These are phyloP conservation scores for Seira ritae DNA, from an alignment of 2,888 invertebrate genomes.

Conservation along the genomic window DNA sequence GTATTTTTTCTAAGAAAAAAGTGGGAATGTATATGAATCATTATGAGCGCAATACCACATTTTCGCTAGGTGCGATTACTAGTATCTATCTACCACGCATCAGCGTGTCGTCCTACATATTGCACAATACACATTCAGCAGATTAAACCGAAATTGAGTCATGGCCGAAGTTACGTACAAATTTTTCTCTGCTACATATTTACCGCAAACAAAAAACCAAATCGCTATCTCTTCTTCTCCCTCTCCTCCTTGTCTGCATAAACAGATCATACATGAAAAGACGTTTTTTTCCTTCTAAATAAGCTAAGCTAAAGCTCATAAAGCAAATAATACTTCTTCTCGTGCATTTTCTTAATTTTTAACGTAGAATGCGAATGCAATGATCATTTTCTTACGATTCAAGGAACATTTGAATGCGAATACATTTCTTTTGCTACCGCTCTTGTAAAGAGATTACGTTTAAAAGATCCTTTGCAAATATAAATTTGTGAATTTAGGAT, in stretches of 20 bases:
- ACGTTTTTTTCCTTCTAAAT: not conserved
- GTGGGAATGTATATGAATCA: too few species aligned
- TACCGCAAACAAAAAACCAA: constrained; percentile 10
- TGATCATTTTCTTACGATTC: constrained; percentile 1
- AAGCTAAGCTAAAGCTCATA: not conserved
- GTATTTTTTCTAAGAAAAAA: too few species aligned
- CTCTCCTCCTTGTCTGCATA: too few species aligned
- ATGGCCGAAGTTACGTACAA: constrained; percentile 45
- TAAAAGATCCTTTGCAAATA: not conserved
- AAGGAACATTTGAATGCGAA: not conserved
- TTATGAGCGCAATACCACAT: too few species aligned
- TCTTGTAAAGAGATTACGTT: not conserved
- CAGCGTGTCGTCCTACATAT: constrained; percentile 45
- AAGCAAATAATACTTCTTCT: too few species aligned
- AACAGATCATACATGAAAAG: not conserved
- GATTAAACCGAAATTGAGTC: constrained; percentile 61
- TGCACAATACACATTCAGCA: constrained; percentile 49
- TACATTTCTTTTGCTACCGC: not conserved
- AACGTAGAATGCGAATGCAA: not conserved
- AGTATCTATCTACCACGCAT: not conserved
- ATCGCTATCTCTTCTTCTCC: too few species aligned
- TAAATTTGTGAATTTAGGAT: constrained; percentile 5
- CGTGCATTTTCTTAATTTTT: not conserved
- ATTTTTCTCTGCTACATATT: not conserved
- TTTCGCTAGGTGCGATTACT: too few species aligned